phyloP scores from a whole-genome alignment of 2,113 vertebrate genomes.

The human (Homo sapiens) region DNA sequence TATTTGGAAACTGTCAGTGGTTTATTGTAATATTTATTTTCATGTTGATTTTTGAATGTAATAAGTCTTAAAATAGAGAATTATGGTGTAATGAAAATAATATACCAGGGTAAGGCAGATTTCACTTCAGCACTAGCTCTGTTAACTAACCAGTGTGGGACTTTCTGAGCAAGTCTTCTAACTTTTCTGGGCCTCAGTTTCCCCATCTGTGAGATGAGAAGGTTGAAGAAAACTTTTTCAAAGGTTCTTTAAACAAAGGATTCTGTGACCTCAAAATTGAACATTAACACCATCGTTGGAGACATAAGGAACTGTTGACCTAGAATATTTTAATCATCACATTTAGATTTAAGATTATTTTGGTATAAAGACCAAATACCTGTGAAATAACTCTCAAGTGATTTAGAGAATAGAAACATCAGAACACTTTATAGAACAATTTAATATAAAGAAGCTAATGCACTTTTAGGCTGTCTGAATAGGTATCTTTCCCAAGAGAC shows the following conservation, averaged over 20 bases:
- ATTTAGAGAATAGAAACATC: slow-evolving; percentile 20
- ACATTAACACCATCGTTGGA: neutral
- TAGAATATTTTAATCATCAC: slow-evolving; percentile 31
- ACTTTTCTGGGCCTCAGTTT: neutral
- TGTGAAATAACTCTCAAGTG: neutral
- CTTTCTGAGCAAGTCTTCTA: neutral
- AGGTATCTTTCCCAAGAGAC: neutral
- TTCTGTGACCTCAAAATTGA: slow-evolving; percentile 20
- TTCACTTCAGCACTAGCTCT: neutral
- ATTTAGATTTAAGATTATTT: slow-evolving; percentile 55
- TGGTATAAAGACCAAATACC: neutral
- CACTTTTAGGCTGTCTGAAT: neutral
- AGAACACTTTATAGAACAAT: neutral
- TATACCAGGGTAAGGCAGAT: neutral
- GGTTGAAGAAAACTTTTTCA: slow-evolving; percentile 11
- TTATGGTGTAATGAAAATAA: neutral
- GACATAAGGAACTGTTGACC: neutral
- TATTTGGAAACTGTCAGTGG: slow-evolving; percentile 13
- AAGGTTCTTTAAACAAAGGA: neutral
- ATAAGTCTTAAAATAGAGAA: slow-evolving; percentile 48
- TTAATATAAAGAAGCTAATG: neutral
- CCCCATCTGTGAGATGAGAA: slow-evolving; percentile 14
- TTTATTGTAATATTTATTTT: slow-evolving; percentile 53
- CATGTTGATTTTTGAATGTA: slow-evolving; percentile 30
- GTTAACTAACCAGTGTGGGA: neutral